Percentiles rank a stretch among this genome's conserved stretches.
Evolutionary conservation across 2,888 invertebrate species (phyloP).

Genomic region (Copidosoma aretas): DNA sequence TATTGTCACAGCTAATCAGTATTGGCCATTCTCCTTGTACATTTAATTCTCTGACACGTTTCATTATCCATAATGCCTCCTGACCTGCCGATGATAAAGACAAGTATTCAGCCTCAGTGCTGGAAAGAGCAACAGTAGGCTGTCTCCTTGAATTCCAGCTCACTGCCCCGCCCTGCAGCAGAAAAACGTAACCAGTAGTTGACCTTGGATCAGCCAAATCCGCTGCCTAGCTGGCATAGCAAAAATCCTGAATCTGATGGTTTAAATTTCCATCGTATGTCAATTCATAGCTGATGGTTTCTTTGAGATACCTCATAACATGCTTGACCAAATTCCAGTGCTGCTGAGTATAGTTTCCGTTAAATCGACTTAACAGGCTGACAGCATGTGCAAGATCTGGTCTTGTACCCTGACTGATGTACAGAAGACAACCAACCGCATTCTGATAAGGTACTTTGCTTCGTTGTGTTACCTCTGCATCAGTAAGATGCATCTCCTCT

Average conservation of each 20-base stretch:
- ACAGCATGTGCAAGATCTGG: slow-evolving; percentile 33
- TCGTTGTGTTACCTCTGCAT: too few relatives aligned
- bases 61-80: slow-evolving; percentile 1
- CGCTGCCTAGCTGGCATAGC: slow-evolving; percentile 44
- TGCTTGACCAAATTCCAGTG: slow-evolving; percentile 39
- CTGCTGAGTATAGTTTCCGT: slow-evolving; percentile 24
- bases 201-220: slow-evolving; percentile 38
- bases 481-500: slow-evolving; percentile 21
- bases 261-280: slow-evolving; percentile 5
- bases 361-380: slow-evolving; percentile 19
- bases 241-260: slow-evolving; percentile 34
- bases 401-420: slow-evolving; percentile 37
- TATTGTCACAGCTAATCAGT: not conserved
- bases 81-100: not conserved
- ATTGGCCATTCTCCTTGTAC: not conserved
- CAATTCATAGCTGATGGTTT: slow-evolving; percentile 18
- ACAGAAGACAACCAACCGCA: slow-evolving; percentile 43
- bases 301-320: slow-evolving; percentile 36
- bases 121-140: slow-evolving; percentile 36
- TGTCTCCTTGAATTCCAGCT: slow-evolving; percentile 43
- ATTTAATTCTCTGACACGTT: not conserved
- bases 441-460: slow-evolving; percentile 42
- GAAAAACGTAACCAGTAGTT: slow-evolving; percentile 38
- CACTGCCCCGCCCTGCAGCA: slow-evolving; percentile 37
- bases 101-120: slow-evolving; percentile 39